Conservation (phyloP, 2,113 vertebrate species). For the Pachyramphus minor region DNA sequence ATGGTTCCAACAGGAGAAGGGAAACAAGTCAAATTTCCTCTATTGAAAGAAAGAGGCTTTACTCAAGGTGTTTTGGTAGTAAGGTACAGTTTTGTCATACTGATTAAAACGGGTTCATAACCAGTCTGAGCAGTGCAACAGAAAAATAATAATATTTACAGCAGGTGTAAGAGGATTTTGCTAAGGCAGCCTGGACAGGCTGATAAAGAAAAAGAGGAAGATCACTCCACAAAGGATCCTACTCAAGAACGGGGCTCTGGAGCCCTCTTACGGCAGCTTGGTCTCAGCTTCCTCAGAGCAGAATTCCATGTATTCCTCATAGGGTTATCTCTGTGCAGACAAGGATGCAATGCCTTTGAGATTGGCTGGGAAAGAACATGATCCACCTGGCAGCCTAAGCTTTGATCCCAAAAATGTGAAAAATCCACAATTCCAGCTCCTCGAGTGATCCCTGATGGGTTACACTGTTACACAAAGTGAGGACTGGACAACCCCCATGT, state of each 20-base stretch:
- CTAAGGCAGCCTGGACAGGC: background rate
- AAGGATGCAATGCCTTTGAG: background rate
- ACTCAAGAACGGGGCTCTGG: constrained; percentile 36
- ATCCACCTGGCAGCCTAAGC: background rate
- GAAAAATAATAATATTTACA: background rate
- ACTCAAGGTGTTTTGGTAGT: background rate
- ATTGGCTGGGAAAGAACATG: background rate
- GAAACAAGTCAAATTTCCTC: background rate
- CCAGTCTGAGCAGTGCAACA: background rate
- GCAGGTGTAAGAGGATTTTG: background rate
- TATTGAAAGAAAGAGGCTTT: background rate
- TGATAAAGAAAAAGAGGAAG: background rate
- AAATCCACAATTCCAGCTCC: background rate
- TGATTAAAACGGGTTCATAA: background rate
- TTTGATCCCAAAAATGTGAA: background rate
- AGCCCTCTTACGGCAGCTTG: constrained; percentile 64
- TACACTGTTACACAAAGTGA: too few relatives aligned
- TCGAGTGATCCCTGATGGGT: background rate
- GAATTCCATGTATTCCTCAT: accelerated
- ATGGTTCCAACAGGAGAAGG: background rate
- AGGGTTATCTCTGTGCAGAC: background rate
- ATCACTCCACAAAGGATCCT: background rate
- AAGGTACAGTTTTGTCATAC: accelerated
- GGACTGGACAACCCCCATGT: background rate
- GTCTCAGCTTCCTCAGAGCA: background rate